phyloP scores from a whole-genome alignment of 2,113 vertebrate species.

The Heteronetta atricapilla region DNA sequence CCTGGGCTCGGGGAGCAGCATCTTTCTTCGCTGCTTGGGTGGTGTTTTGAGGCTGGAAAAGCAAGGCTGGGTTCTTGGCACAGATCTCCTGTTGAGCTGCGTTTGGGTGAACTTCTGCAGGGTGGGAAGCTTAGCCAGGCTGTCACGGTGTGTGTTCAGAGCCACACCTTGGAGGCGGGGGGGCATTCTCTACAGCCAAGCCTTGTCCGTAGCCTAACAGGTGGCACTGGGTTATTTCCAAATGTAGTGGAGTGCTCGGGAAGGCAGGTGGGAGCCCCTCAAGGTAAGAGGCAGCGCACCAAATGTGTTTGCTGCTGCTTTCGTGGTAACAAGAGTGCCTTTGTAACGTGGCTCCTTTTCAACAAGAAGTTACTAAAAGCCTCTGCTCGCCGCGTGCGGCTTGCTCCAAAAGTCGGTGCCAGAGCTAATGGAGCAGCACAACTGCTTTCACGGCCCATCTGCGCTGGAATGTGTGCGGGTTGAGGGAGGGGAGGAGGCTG shows the following conservation, averaged over 20 bases:
- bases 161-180: rapidly evolving
- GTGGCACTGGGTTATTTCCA: background rate
- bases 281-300: background rate
- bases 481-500: background rate
- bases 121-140: rapidly evolving
- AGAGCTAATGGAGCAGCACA: background rate
- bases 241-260: rapidly evolving
- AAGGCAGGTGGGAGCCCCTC: background rate
- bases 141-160: rapidly evolving
- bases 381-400: background rate
- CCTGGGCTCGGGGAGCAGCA: background rate
- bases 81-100: background rate
- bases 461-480: background rate
- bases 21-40: rapidly evolving
- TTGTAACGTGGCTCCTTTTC: background rate
- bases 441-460: slow-evolving; percentile 12
- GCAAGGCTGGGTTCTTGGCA: rapidly evolving
- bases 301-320: background rate
- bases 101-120: rapidly evolving
- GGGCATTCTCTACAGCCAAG: background rate
- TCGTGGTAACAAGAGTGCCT: background rate
- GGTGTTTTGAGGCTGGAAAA: background rate
- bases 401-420: background rate
- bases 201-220: rapidly evolving
- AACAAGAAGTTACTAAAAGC: background rate